Evolutionary conservation across 30 jellyfish, hydroid and myxozoan species (phyloP).

Genomic region (Aurelia aurita): DNA sequence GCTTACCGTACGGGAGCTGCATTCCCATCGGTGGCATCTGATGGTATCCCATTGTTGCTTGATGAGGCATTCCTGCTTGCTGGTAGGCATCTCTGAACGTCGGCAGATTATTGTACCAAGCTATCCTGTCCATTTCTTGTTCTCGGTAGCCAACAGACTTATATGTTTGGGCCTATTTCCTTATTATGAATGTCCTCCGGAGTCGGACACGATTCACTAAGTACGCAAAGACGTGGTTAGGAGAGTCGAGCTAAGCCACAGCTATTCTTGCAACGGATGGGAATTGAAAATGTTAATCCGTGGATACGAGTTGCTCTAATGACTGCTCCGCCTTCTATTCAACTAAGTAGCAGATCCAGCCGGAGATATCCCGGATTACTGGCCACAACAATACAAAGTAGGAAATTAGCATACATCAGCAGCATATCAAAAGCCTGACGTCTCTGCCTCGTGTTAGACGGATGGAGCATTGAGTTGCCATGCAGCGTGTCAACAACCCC

Average conservation of each 20-base stretch:
- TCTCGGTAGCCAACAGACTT: background rate
- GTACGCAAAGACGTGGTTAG: background rate
- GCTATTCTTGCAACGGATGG: conserved; percentile 52
- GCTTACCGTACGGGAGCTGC: conserved; percentile 66
- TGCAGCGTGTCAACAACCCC: conserved; percentile 21
- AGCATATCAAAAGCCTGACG: conserved; percentile 54
- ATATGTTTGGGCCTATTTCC: conserved; percentile 49
- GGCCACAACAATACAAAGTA: conserved; percentile 50
- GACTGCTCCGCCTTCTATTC: conserved; percentile 80
- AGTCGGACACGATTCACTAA: conserved; percentile 36
- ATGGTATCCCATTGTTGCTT: conserved; percentile 43
- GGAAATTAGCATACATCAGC: conserved; percentile 67
- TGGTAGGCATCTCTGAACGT: conserved; percentile 58
- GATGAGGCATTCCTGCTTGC: conserved; percentile 58
- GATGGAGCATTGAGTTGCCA: conserved; percentile 7
- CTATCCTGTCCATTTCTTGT: conserved; percentile 42
- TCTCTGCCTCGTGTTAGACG: conserved; percentile 15
- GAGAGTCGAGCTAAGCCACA: conserved; percentile 33
- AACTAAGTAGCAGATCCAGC: conserved; percentile 59
- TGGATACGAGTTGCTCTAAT: conserved; percentile 50
- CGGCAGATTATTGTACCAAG: conserved; percentile 73
- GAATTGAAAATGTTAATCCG: conserved; percentile 49
- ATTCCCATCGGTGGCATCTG: conserved; percentile 40
- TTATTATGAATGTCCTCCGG: conserved; percentile 1
- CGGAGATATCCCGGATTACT: conserved; percentile 58